Conservation (phyloP, 2,888 invertebrate species). For the Cremastinae sp. region DNA sequence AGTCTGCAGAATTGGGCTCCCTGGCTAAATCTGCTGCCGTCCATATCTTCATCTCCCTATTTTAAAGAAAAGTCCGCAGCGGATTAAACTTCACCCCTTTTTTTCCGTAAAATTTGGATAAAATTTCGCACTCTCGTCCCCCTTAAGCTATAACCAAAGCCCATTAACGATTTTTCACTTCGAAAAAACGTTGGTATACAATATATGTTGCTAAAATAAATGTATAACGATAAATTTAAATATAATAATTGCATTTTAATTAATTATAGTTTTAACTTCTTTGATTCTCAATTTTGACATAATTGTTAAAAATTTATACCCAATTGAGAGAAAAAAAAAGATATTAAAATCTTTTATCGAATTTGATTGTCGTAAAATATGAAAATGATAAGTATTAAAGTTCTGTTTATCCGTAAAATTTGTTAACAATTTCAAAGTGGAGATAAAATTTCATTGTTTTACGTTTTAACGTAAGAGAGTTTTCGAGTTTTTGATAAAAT, state of each 20-base stretch:
- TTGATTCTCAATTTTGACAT: no score
- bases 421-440: neutral
- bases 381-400: no score
- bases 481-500: conserved; percentile 34
- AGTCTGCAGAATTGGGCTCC: conserved; percentile 21
- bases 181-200: no score
- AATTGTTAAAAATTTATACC: no score
- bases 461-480: conserved; percentile 10
- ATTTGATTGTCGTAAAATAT: no score
- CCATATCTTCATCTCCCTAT: no score
- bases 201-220: no score
- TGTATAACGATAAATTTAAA: no score
- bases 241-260: no score
- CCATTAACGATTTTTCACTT: neutral
- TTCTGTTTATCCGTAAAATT: neutral
- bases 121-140: neutral
- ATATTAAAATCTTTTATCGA: no score
- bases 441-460: conserved; percentile 1
- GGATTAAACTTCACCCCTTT: conserved; percentile 17
- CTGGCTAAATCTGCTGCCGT: conserved; percentile 22
- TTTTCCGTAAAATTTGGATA: conserved; percentile 1
- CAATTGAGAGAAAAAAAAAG: no score
- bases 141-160: neutral
- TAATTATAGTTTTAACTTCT: no score
- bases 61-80: conserved; percentile 11